These are phyloP conservation scores for Percopsis omiscomaycus DNA, from an alignment of 2,797 vertebrate genomes.

Conservation along the genomic window DNA sequence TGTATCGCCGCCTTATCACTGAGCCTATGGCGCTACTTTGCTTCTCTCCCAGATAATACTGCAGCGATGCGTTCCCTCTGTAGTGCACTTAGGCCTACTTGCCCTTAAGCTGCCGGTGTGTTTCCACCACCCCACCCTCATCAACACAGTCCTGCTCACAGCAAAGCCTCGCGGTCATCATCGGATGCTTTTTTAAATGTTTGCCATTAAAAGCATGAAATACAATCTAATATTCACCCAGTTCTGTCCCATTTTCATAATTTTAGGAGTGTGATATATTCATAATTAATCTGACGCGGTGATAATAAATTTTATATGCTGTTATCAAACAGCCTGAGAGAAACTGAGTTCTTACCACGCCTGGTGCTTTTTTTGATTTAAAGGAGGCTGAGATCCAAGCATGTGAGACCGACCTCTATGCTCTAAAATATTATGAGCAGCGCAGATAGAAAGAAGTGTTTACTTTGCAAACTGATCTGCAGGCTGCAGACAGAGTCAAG, in stretches of 20 bases:
- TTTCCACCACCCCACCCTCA: slow-evolving; percentile 41
- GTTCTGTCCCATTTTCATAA: slow-evolving; percentile 55
- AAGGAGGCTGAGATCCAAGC: slow-evolving; percentile 54
- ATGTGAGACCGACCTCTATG: slow-evolving; percentile 61
- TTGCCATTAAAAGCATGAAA: slow-evolving; percentile 74
- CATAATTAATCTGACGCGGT: slow-evolving; percentile 75
- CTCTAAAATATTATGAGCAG: slow-evolving; percentile 58
- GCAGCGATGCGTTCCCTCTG: slow-evolving; percentile 49
- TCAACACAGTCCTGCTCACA: slow-evolving; percentile 58
- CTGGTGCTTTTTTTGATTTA: slow-evolving; percentile 58
- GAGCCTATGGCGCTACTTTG: slow-evolving; percentile 54
- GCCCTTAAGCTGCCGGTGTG: slow-evolving; percentile 57
- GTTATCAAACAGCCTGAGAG: slow-evolving; percentile 61
- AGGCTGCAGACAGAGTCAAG: slow-evolving; percentile 57
- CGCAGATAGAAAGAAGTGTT: slow-evolving; percentile 69
- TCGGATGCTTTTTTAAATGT: slow-evolving; percentile 71
- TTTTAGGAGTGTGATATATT: slow-evolving; percentile 70
- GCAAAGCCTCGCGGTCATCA: slow-evolving; percentile 53
- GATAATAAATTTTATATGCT: slow-evolving; percentile 74
- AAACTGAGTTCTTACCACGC: slow-evolving; percentile 37
- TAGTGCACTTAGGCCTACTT: slow-evolving; percentile 42
- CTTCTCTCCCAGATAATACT: slow-evolving; percentile 64
- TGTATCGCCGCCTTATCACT: slow-evolving; percentile 63
- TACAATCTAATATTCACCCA: slow-evolving; percentile 69
- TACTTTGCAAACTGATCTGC: slow-evolving; percentile 61